Evolutionary conservation across 2,888 invertebrate genomes (phyloP).

Genomic region (Pyrgus malvae): DNA sequence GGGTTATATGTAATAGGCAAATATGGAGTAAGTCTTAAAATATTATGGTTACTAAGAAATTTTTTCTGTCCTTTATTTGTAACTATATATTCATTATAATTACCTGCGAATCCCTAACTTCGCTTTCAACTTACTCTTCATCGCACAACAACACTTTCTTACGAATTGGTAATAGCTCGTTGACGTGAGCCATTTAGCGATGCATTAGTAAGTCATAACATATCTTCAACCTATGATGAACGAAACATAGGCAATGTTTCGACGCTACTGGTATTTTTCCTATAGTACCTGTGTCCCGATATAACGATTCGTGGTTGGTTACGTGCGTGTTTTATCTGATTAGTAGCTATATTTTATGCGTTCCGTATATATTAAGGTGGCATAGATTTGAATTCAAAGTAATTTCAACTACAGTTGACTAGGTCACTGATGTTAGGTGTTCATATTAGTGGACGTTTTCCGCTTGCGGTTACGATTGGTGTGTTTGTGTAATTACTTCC

Average conservation of each 20-base stretch:
- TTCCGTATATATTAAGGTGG: constrained; percentile 2
- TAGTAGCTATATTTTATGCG: not conserved
- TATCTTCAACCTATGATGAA: no score
- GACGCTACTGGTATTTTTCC: constrained; percentile 10
- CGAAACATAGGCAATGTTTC: not conserved
- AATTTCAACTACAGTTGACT: constrained; percentile 36
- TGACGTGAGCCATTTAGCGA: no score
- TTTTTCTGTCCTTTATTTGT: no score
- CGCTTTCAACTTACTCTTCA: no score
- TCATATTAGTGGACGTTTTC: constrained; percentile 57
- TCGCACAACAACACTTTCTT: no score
- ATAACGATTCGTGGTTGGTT: not conserved
- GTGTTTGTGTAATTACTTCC: constrained; percentile 65
- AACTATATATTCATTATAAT: no score
- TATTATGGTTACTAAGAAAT: no score
- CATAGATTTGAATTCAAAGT: constrained; percentile 29
- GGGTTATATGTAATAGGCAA: no score
- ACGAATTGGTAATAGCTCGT: no score
- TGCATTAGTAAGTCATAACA: no score
- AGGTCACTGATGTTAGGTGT: constrained; percentile 44
- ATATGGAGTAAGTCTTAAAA: no score
- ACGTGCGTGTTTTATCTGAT: constrained; percentile 5
- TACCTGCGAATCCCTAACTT: no score
- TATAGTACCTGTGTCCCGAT: not conserved
- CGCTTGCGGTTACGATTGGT: constrained; percentile 60